A percentile compares a stretch with the other conserved stretches of the same genome.
Conservation (phyloP, 2,113 vertebrate genomes). For the Oncorhynchus mykiss region DNA sequence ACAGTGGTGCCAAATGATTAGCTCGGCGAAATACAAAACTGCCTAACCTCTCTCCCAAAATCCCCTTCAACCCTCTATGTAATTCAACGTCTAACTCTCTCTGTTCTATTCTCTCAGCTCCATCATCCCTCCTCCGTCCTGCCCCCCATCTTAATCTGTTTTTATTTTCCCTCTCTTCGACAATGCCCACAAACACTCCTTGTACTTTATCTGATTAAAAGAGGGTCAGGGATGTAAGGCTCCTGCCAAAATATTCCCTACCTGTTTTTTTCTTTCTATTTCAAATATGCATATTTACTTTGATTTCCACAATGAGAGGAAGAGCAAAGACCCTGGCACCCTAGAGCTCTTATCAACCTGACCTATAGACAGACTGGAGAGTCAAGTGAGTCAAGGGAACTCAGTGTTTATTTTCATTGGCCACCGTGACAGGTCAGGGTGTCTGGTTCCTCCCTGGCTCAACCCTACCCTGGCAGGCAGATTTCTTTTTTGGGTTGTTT, state of each 20-base stretch:
- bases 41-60: conserved; percentile 6
- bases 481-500: conserved; percentile 67
- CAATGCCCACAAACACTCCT: conserved; percentile 32
- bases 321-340: conserved; percentile 29
- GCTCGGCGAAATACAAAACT: conserved; percentile 24
- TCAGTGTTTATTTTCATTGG: conserved; percentile 22
- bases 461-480: conserved; percentile 42
- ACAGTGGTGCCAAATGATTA: conserved; percentile 37
- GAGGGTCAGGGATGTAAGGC: conserved; percentile 5
- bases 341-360: conserved; percentile 50
- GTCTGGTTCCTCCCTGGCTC: conserved; percentile 64
- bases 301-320: conserved; percentile 48
- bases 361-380: conserved; percentile 15
- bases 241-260: conserved; percentile 22
- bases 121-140: background rate
- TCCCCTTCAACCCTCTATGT: too few species aligned
- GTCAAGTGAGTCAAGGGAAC: background rate
- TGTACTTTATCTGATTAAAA: conserved; percentile 31
- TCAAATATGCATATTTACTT: conserved; percentile 35
- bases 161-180: conserved; percentile 17
- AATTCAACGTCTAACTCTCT: background rate
- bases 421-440: conserved; percentile 51
- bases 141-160: conserved; percentile 8
- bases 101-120: conserved; percentile 5
- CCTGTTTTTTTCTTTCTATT: conserved; percentile 1